Percentiles rank a stretch among this genome's conserved stretches.
Conservation (phyloP, 2,888 invertebrate species). For the Molorchus minor region DNA sequence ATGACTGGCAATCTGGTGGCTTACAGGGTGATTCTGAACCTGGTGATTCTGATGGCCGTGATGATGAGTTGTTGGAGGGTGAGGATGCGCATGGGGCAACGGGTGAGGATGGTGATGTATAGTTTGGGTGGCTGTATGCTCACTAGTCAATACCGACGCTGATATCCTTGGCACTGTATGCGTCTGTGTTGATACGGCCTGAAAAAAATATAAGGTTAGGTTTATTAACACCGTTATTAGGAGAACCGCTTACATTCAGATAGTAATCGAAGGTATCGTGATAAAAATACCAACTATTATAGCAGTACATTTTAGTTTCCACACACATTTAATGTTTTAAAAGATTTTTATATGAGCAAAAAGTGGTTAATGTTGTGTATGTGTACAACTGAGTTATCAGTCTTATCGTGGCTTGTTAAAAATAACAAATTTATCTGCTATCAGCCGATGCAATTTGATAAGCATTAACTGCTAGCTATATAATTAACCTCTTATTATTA, state of each 20-base stretch:
- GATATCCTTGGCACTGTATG: constrained; percentile 40
- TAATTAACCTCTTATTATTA: constrained; percentile 18
- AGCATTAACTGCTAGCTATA: constrained; percentile 1
- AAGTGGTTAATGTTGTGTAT: neutral
- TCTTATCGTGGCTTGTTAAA: constrained; percentile 20
- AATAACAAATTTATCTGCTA: constrained; percentile 20
- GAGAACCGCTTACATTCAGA: constrained; percentile 11
- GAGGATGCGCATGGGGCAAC: constrained; percentile 16
- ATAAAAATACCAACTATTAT: constrained; percentile 21
- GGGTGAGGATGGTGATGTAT: constrained; percentile 28
- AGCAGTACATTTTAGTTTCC: constrained; percentile 15
- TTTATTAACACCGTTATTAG: neutral
- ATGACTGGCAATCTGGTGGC: constrained; percentile 25
- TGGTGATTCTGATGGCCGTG: constrained; percentile 47
- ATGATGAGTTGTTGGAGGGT: constrained; percentile 23
- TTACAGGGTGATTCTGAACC: constrained; percentile 25
- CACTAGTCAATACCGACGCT: constrained; percentile 34
- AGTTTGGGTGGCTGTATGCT: constrained; percentile 27
- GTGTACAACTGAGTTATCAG: constrained; percentile 1
- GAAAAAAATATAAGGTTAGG: constrained; percentile 30
- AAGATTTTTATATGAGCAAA: neutral
- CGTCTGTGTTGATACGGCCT: constrained; percentile 45
- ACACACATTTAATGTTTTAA: constrained; percentile 1
- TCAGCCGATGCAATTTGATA: constrained; percentile 19
- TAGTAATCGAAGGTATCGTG: constrained; percentile 22